Evolutionary conservation across 2,797 vertebrate genomes (phyloP).

Genomic region (Sebastes ruberrimus): DNA sequence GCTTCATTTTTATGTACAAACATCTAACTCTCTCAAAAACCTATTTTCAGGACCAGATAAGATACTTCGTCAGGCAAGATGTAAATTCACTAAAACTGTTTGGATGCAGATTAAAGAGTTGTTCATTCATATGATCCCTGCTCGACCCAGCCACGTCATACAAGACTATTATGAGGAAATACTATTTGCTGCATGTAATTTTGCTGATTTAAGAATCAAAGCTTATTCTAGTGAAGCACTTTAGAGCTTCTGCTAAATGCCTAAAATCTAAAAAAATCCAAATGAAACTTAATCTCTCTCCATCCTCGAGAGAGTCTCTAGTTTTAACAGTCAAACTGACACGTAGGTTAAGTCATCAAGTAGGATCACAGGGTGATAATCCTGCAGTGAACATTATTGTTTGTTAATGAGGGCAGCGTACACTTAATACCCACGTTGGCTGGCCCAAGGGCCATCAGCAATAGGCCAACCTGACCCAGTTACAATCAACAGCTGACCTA

Average conservation of each 20-base stretch:
- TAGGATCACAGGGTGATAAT: slow-evolving; percentile 35
- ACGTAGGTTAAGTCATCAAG: slow-evolving; percentile 22
- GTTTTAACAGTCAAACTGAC: slow-evolving; percentile 24
- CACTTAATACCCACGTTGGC: slow-evolving; percentile 37
- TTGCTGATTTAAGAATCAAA: background rate
- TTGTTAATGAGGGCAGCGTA: slow-evolving; percentile 56
- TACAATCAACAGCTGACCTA: slow-evolving; percentile 71
- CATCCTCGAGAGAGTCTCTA: background rate
- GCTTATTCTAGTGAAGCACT: background rate
- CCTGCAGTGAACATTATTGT: slow-evolving; percentile 52
- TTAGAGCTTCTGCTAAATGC: background rate
- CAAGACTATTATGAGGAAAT: background rate
- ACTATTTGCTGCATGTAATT: background rate
- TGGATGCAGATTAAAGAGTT: background rate
- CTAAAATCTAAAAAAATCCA: slow-evolving; percentile 2
- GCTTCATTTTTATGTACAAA: background rate
- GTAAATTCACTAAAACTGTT: background rate
- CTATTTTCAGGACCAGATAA: background rate
- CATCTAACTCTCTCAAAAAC: background rate
- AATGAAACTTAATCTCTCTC: slow-evolving; percentile 32
- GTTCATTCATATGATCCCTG: background rate
- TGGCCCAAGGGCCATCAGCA: slow-evolving; percentile 38
- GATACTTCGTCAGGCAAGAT: background rate
- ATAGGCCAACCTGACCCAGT: slow-evolving; percentile 56
- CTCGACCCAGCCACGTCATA: background rate